A percentile compares a stretch with the other conserved stretches of the same genome.
Evolutionary conservation across 2,888 invertebrate genomes (phyloP).

Genomic region (Augiades crinisus): DNA sequence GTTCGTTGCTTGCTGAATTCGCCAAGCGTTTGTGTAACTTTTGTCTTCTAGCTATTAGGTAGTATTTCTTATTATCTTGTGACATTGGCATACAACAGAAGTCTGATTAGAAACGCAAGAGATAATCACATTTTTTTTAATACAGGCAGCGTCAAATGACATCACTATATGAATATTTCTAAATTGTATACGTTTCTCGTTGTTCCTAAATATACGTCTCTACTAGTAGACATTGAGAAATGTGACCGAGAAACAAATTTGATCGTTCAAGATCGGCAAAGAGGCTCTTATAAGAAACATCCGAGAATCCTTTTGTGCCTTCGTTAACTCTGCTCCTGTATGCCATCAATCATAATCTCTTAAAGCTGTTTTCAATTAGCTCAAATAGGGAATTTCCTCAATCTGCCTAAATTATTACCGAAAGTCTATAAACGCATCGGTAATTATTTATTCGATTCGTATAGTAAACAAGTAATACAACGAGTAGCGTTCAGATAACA

Average conservation of each 20-base stretch:
- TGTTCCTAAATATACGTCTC: too few relatives aligned
- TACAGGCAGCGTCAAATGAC: too few relatives aligned
- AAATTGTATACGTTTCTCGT: too few relatives aligned
- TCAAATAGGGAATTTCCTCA: conserved; percentile 11
- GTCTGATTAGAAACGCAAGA: too few relatives aligned
- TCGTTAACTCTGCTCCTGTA: conserved; percentile 23
- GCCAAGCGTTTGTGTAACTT: too few relatives aligned
- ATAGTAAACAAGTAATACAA: conserved; percentile 8
- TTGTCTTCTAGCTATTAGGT: too few relatives aligned
- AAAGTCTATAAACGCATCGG: not conserved
- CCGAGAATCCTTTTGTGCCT: conserved; percentile 24
- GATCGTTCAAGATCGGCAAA: conserved; percentile 20
- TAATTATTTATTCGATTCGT: conserved; percentile 4
- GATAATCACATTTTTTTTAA: too few relatives aligned
- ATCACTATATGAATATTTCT: too few relatives aligned
- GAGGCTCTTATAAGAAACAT: conserved; percentile 31
- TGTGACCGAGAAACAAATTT: not conserved
- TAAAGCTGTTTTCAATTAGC: conserved; percentile 11
- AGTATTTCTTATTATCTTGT: too few relatives aligned
- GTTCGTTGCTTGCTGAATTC: not conserved
- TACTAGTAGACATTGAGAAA: too few relatives aligned
- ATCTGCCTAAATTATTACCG: not conserved
- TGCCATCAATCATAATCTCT: conserved; percentile 22
- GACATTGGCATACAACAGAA: too few relatives aligned
- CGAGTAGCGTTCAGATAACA: conserved; percentile 33